phyloP scores from a whole-genome alignment of 2,888 invertebrate genomes.

The Aphodius sticticus region DNA sequence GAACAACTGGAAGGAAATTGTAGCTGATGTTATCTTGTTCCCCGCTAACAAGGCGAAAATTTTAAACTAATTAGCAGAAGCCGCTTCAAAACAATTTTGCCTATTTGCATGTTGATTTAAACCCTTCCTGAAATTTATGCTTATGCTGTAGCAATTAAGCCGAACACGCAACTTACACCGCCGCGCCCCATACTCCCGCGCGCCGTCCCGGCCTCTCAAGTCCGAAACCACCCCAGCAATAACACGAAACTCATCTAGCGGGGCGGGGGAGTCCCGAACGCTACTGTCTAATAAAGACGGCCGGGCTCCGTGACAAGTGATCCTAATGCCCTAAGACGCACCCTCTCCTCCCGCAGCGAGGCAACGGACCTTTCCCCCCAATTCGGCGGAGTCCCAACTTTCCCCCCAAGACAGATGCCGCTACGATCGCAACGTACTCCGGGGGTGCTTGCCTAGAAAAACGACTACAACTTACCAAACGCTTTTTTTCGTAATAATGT shows the following conservation, averaged over 20 bases:
- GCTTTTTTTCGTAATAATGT: neutral
- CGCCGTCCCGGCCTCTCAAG: neutral
- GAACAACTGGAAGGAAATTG: neutral
- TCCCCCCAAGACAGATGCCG: neutral
- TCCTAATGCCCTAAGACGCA: neutral
- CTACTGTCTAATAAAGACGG: neutral
- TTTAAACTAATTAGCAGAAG: neutral
- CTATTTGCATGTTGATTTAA: constrained; percentile 17
- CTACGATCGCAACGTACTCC: neutral
- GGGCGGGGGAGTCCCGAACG: neutral
- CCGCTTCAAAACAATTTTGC: neutral
- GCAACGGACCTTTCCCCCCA: neutral
- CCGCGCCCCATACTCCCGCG: neutral
- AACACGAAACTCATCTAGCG: neutral
- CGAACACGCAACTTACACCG: constrained; percentile 20
- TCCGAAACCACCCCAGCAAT: neutral
- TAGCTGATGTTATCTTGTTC: neutral
- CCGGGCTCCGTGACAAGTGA: neutral
- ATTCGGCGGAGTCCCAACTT: neutral
- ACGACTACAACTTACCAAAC: constrained; percentile 4
- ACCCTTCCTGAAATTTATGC: constrained; percentile 17
- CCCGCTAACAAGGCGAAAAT: neutral
- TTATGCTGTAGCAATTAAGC: constrained; percentile 15
- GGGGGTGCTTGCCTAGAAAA: neutral
- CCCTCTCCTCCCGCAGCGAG: neutral